A percentile compares a stretch with the other conserved stretches of the same genome.
These are phyloP conservation scores for Penelope pileata DNA, from an alignment of 2,113 vertebrate genomes.

Conservation along the genomic window DNA sequence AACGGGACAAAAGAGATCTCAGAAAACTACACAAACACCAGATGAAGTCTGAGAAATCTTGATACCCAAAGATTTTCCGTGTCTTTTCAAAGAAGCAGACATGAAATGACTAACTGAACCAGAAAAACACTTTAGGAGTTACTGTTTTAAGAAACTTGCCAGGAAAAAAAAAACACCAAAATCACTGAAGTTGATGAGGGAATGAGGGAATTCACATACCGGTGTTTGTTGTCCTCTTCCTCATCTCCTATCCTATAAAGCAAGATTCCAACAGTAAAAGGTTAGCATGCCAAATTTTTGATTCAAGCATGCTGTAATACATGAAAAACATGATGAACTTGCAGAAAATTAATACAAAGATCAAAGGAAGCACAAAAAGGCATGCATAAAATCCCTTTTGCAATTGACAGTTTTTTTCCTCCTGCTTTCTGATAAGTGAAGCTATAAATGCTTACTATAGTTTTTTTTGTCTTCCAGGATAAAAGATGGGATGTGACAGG, in stretches of 20 bases:
- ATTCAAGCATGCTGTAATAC: constrained; percentile 45
- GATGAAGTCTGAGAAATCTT: neutral
- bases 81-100: neutral
- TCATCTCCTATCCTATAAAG: constrained; percentile 73
- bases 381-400: constrained; percentile 58
- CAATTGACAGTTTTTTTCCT: neutral
- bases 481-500: constrained; percentile 38
- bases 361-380: constrained; percentile 51
- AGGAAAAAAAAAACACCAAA: neutral
- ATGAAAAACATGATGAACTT: constrained; percentile 5
- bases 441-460: neutral
- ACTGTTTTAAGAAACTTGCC: neutral
- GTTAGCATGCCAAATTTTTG: constrained; percentile 49
- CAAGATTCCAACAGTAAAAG: constrained; percentile 66
- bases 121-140: neutral
- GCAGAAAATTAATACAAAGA: constrained; percentile 39
- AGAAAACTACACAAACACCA: neutral
- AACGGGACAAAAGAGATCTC: neutral
- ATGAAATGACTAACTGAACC: neutral
- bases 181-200: neutral
- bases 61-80: neutral
- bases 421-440: constrained; percentile 1
- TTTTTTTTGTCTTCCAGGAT: constrained; percentile 22
- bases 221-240: constrained; percentile 72
- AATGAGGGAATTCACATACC: constrained; percentile 40